phyloP scores from a whole-genome alignment of 2,888 invertebrate genomes.

The Protophormia terraenovae region DNA sequence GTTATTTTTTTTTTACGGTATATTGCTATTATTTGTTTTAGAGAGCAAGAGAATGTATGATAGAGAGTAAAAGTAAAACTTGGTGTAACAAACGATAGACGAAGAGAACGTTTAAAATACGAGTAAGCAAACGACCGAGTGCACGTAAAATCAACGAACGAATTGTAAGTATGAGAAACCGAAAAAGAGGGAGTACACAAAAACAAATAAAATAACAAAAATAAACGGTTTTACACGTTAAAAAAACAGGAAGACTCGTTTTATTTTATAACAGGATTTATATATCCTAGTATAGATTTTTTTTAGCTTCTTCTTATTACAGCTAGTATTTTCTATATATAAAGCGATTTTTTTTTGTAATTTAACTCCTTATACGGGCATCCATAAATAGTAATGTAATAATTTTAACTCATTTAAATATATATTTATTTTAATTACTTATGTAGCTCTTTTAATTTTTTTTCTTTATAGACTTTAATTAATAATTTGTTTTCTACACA shows the following conservation, averaged over 20 bases:
- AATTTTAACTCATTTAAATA: background rate
- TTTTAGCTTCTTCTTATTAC: constrained; percentile 56
- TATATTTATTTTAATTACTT: too few relatives aligned
- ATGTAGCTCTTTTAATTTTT: too few relatives aligned
- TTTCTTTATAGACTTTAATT: background rate
- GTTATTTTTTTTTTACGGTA: background rate
- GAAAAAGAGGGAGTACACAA: constrained; percentile 55
- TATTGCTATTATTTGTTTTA: constrained; percentile 16
- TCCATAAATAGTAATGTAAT: too few relatives aligned
- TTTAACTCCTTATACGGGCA: background rate
- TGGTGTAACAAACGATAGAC: constrained; percentile 18
- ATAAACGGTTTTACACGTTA: constrained; percentile 63
- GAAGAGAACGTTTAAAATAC: constrained; percentile 13
- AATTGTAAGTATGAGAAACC: constrained; percentile 25
- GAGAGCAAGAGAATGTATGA: background rate
- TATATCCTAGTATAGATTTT: constrained; percentile 68
- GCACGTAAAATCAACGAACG: background rate
- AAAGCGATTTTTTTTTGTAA: background rate
- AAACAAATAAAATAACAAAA: constrained; percentile 53
- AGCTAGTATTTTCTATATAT: constrained; percentile 32
- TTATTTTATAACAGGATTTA: constrained; percentile 68
- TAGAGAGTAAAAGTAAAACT: constrained; percentile 47
- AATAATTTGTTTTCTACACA: background rate
- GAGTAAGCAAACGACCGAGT: background rate
- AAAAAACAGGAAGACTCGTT: constrained; percentile 66